Base-by-base conservation (phyloP, 2,113 vertebrate species). In the Neoarius graeffei region DNA sequence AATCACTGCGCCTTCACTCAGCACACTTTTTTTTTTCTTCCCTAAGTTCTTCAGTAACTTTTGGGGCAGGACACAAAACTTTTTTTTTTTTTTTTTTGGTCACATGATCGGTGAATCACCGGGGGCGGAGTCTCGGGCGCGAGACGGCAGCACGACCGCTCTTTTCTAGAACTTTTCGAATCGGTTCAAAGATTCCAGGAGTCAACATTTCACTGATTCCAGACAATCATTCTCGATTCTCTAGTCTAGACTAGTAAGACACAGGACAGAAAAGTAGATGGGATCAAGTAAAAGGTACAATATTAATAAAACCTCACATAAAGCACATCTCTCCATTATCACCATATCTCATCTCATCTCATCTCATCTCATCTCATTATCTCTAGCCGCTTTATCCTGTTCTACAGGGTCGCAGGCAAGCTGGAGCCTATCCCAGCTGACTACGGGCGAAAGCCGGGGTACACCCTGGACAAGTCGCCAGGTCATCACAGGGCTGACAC, bases 31-130 rank as follows among this genome's bases (percentile, higher is more conserved):
- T 95, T 93, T 90, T 90, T 42, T n/a, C 74, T 60, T 83, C 83
- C 84, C 60, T 66, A 91, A 92, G 93, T 94, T 93, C 91, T 91
- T 89, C 91, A 92, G 92, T 91, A 95, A 95, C 93, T 88, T 83
- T 95, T 94, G 94, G 95, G 94, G 94, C 94, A 94, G 95, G 94
- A 95, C 94, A 91, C 94, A 92, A 94, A 95, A 95, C 94, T 95
- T 95, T 94, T 59, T 71, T 82, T 62, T 82, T 30, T 15, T 94
- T 94, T 95, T 95, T 93, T 56, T 30, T 35, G 94, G 62, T 84
- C 82, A 84, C 82, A 62, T 84, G 82, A 27, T 52, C 8, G 1
- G 5, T 67, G 42, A 84, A 42, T 84, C 82, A 67, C 48, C 50
- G 13, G 3, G 25, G 82, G 82, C 48, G 82, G 82, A 67, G 82